Conservation (phyloP, 2,797 vertebrate species). For the Varecia variegata region DNA sequence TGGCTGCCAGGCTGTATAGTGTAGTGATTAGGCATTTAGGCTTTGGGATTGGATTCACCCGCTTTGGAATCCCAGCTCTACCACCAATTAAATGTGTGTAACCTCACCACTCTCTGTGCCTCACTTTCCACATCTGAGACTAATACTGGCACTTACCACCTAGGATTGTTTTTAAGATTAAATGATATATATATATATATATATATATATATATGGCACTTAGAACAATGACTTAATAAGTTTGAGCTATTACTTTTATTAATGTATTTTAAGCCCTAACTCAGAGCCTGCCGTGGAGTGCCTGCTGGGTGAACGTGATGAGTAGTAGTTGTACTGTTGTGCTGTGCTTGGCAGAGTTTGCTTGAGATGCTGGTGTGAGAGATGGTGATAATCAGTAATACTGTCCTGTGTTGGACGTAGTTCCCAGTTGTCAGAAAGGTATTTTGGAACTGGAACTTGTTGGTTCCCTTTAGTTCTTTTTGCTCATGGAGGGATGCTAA, state of each 20-base stretch:
- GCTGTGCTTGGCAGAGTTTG: not conserved
- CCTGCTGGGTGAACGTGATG: rapidly evolving
- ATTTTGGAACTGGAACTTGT: not conserved
- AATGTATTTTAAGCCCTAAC: not conserved
- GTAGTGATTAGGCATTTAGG: not conserved
- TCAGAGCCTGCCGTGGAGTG: rapidly evolving
- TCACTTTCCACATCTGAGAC: not conserved
- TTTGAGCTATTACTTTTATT: not conserved
- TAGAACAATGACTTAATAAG: not conserved
- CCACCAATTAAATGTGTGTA: rapidly evolving
- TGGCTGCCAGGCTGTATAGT: not conserved
- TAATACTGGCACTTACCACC: not conserved
- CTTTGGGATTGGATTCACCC: not conserved
- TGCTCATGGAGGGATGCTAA: not conserved
- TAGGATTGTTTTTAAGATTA: not conserved
- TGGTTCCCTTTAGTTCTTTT: not conserved
- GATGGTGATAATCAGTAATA: rapidly evolving
- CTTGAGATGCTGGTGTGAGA: not conserved
- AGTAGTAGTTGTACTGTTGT: rapidly evolving
- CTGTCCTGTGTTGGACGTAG: not conserved
- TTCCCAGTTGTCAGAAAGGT: not conserved
- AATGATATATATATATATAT: not conserved
- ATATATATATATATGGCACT: not conserved
- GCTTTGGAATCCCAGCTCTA: not conserved
- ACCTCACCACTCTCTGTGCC: not conserved